phyloP scores from a whole-genome alignment of 2,797 vertebrate species.

The Coregonus suidteri region DNA sequence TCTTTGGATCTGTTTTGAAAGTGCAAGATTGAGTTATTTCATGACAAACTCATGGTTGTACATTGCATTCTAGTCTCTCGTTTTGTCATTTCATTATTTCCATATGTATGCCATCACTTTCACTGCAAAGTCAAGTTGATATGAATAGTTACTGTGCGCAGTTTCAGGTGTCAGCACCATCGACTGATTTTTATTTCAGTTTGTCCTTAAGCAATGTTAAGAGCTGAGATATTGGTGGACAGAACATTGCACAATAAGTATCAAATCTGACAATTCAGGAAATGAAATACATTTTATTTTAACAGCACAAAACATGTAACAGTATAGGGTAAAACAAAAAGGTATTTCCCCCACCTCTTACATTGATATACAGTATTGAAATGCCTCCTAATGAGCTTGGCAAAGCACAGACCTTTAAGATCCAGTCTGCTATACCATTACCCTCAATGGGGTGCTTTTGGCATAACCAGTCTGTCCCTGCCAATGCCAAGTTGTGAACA shows the following conservation, averaged over 20 bases:
- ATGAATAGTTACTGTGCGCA: background rate
- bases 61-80: background rate
- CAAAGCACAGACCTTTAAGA: background rate
- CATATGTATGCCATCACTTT: background rate
- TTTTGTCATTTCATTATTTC: background rate
- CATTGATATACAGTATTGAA: constrained; percentile 2
- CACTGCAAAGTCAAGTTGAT: background rate
- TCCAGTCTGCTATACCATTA: background rate
- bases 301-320: constrained; percentile 12
- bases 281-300: constrained; percentile 13
- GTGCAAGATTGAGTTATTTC: background rate
- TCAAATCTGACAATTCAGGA: background rate
- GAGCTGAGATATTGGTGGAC: background rate
- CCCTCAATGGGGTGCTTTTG: background rate
- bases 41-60: background rate
- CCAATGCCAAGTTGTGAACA: background rate
- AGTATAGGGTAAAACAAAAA: constrained; percentile 7
- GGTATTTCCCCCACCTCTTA: background rate
- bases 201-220: background rate
- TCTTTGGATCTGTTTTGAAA: background rate
- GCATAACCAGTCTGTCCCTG: background rate
- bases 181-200: background rate
- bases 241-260: background rate
- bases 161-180: no score
- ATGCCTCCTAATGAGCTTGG: background rate